phyloP scores from a whole-genome alignment of 2,113 vertebrate genomes.

The Poeciliopsis prolifica region DNA sequence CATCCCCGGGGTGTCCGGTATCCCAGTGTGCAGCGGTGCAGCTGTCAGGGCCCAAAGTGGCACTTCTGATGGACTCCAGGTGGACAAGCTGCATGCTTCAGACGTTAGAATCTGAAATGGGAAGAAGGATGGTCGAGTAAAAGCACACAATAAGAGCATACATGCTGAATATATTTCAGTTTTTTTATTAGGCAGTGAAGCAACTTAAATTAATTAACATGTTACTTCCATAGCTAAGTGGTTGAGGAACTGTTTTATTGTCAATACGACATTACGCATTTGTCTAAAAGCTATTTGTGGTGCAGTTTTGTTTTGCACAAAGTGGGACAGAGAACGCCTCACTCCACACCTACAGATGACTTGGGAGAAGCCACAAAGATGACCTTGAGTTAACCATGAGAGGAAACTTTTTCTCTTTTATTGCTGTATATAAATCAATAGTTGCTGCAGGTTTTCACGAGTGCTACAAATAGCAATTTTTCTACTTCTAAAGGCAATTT shows the following conservation, averaged over 20 bases:
- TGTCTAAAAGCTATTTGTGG: no score
- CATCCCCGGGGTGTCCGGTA: constrained; percentile 75
- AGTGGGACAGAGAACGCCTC: no score
- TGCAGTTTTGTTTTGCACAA: no score
- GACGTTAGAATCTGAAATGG: constrained; percentile 42
- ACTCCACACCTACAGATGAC: no score
- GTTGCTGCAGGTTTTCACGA: constrained; percentile 5
- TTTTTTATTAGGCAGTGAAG: neutral
- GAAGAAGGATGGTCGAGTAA: constrained; percentile 39
- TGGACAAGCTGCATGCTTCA: constrained; percentile 55
- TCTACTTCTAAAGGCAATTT: neutral
- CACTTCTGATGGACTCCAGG: constrained; percentile 79
- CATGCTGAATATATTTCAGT: neutral
- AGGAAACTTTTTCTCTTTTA: no score
- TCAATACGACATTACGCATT: no score
- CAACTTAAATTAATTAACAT: neutral
- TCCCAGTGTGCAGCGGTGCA: constrained; percentile 75
- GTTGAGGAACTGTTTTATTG: neutral
- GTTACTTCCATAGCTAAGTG: neutral
- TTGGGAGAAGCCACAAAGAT: no score
- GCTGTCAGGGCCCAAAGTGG: constrained; percentile 63
- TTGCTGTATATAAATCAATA: constrained; percentile 30
- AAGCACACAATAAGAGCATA: neutral
- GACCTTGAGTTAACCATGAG: no score
- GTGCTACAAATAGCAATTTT: neutral